Base-by-base conservation (phyloP, 2,797 vertebrate species). In the Dipus sagitta region DNA sequence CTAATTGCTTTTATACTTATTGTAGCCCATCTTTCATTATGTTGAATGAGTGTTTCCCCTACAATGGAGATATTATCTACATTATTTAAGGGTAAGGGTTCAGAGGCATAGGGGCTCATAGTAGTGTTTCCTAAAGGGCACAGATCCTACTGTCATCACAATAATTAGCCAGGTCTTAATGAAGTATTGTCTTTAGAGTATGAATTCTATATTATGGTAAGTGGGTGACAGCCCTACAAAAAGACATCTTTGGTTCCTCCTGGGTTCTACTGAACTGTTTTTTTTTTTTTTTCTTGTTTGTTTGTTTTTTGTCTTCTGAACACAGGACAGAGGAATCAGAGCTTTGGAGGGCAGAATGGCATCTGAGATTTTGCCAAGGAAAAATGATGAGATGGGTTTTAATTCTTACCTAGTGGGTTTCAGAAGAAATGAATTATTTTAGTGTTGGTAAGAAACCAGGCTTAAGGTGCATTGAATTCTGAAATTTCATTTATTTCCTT, bases 391-490 rank as follows among this genome's bases (percentile, higher is more conserved):
- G 15, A 28, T 32, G 24, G 14, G 68, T 79, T 17, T 72, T 91
- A 78, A 84, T 71, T 54, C 28, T 79, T 47, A 47, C n/a, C 34
- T 38, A 86, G 71, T n/a, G 71, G 1, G 9, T 12, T 86, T 11
- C 26, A 32, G 24, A 72, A 88, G 34, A 74, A 68, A 10, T 71
- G 28, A 93, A 82, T 74, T 90, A 65, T 38, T 93, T 94, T 77
- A 62, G 67, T 74, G 52, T 90, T 74, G 83, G 68, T 90, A 92
- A 81, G 26, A 92, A 92, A 32, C 72, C 58, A 78, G 68, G 24
- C n/a, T 26, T 10, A 32, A 88, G 24, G 74, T 72, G n/a, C 17
- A 91, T 67, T 75, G 70, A 84, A 70, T 87, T 65, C 8, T 92
- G 58, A 71, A n/a, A 92, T 93, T 86, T 67, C 70, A 68, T 58